Evolutionary conservation across 2,888 invertebrate species (phyloP), one percentile per base, ranked within the genome.

Genomic region (Apodemia zela): DNA sequence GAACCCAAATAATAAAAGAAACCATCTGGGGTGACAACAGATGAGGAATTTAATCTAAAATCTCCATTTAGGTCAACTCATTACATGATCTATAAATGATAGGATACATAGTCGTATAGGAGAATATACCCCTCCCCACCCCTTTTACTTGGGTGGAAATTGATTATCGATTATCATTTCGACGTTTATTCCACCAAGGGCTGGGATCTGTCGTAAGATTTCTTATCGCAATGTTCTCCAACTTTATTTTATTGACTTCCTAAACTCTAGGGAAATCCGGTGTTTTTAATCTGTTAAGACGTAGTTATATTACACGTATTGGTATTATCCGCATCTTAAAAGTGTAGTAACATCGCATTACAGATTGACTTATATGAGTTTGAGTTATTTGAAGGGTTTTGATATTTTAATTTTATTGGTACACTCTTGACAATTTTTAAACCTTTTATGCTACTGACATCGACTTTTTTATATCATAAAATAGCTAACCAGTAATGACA

Each of bases 191-290:
- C 42, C n/a, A 45, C 7, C 45, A 45, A 6, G 15, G 45, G 45
- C 45, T 45, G 45, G n/a, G 45, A 45, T 45, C 45, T 45, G 45
- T 45, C n/a, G 45, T 45, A 17, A 45, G 45, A 45, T 47, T n/a
- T 17, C 45, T 47, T 47, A 47, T 47, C 45, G 45, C 2, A 42
- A 17, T 17, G n/a, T 17, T 47, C 17, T 47, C 45, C 45, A 47
- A n/a, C 17, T 47, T 47, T 47, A 47, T 47, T 47, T 47, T 47
- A 47, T 47, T 47, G 45, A 47, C 45, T 47, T 47, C n/a, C 45
- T 17, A 38, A 47, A 47, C 45, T 47, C 17, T 17, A 8, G 17
- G 45, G 45, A 47, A 47, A 17, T 47, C 33, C 45, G 17, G 45
- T 17, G n/a, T 47, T 15, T 47, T 47, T 47, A 47, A 47, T 47